Evolutionary conservation across 2,113 vertebrate genomes (phyloP).

Genomic region (Gasterosteus aculeatus): DNA sequence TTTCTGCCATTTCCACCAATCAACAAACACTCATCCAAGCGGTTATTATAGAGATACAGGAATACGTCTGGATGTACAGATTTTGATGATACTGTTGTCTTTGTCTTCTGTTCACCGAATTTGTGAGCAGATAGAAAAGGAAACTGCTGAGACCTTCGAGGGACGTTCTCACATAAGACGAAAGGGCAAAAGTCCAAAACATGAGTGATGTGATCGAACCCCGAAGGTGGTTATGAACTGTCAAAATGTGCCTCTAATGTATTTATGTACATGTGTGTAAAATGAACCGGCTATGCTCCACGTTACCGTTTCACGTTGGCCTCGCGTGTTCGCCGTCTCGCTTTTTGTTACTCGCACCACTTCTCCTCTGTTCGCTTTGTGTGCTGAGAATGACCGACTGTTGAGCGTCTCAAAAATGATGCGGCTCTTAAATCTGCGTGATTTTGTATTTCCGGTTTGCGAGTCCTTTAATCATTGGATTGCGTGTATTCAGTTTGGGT

Average conservation of each 20-base stretch:
- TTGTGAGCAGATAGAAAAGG: constrained; percentile 8
- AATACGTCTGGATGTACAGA: constrained; percentile 6
- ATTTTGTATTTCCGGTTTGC: constrained; percentile 59
- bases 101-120: constrained; percentile 14
- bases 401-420: constrained; percentile 31
- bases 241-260: constrained; percentile 69
- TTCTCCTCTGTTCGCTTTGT: constrained; percentile 21
- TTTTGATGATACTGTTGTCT: neutral
- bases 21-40: neutral
- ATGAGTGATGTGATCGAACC: constrained; percentile 42
- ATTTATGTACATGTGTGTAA: constrained; percentile 59
- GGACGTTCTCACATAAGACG: constrained; percentile 25
- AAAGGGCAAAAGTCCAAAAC: constrained; percentile 34
- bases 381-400: constrained; percentile 39
- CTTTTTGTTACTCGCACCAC: constrained; percentile 28
- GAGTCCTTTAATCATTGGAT: constrained; percentile 66
- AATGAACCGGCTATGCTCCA: constrained; percentile 42
- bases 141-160: neutral
- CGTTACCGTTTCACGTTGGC: constrained; percentile 15
- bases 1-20: constrained; percentile 1
- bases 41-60: constrained; percentile 1
- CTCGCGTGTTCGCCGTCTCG: constrained; percentile 15
- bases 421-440: constrained; percentile 25
- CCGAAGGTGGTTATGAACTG: constrained; percentile 46
- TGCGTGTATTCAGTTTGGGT: constrained; percentile 53